A percentile compares a stretch with the other conserved stretches of the same genome.
Conservation (phyloP, 1,140 invertebrate species). For the Drosophila ogumai region DNA sequence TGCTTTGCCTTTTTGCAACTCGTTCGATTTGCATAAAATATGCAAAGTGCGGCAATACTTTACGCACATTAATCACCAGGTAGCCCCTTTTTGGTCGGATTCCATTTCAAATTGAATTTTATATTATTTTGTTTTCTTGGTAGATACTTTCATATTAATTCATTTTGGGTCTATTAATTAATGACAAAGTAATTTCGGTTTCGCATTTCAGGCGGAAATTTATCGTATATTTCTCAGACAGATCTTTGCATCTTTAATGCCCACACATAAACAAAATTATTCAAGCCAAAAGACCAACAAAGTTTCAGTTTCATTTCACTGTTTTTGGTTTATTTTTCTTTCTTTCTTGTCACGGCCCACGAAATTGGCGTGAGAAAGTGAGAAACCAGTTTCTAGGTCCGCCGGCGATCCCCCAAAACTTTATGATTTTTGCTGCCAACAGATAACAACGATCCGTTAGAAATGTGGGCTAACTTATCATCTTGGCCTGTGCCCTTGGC, state of each 20-base stretch:
- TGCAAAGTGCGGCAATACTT: constrained; percentile 50
- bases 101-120: constrained; percentile 23
- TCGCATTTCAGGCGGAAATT: constrained; percentile 61
- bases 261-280: constrained; percentile 31
- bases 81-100: constrained; percentile 14
- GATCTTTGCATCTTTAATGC: constrained; percentile 51
- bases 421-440: constrained; percentile 8
- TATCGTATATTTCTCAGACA: constrained; percentile 53
- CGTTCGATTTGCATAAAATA: constrained; percentile 53
- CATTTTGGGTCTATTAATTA: constrained; percentile 42
- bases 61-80: constrained; percentile 45
- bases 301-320: constrained; percentile 42
- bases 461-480: constrained; percentile 48
- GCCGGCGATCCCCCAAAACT: not conserved
- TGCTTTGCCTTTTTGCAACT: constrained; percentile 49
- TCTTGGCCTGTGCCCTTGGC: constrained; percentile 27
- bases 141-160: constrained; percentile 16
- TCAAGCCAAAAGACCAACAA: constrained; percentile 24
- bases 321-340: constrained; percentile 6
- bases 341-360: constrained; percentile 46
- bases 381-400: constrained; percentile 64
- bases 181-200: constrained; percentile 53
- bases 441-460: constrained; percentile 18
- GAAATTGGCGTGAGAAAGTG: constrained; percentile 81
- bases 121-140: constrained; percentile 1